Evolutionary conservation across 2,113 vertebrate genomes (phyloP).

Genomic region (Montifringilla adamsi): DNA sequence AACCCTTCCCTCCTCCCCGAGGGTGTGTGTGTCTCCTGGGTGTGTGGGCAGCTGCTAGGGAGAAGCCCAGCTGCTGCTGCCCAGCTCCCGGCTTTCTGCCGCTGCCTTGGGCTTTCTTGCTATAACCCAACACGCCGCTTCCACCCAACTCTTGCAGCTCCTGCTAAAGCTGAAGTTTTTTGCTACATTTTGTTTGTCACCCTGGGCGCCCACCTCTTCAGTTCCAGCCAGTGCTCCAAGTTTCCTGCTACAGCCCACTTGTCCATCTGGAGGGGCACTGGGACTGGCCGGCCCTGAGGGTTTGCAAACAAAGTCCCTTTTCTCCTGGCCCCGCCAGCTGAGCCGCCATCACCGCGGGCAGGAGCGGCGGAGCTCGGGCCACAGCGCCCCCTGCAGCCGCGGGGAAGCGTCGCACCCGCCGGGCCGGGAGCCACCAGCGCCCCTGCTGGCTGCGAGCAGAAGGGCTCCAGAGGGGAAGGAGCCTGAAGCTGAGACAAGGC

Average conservation of each 20-base stretch:
- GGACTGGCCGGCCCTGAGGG: rapidly evolving
- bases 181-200: not conserved
- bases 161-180: not conserved
- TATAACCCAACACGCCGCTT: rapidly evolving
- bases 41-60: rapidly evolving
- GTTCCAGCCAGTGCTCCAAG: rapidly evolving
- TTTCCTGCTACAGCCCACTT: not conserved
- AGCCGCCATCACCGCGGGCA: rapidly evolving
- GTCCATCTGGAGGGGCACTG: not conserved
- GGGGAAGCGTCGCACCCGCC: rapidly evolving
- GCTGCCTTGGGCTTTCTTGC: not conserved
- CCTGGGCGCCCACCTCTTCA: too few relatives aligned
- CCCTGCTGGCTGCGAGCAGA: not conserved
- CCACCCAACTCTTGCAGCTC: not conserved
- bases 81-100: not conserved
- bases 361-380: rapidly evolving
- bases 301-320: not conserved
- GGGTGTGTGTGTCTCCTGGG: rapidly evolving
- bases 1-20: not conserved
- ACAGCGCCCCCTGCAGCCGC: not conserved
- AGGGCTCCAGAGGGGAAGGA: too few relatives aligned
- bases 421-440: not conserved
- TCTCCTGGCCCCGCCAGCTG: rapidly evolving
- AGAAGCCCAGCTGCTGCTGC: not conserved
- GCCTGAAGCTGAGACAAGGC: too few relatives aligned